Percentiles rank a stretch among this genome's conserved stretches.
Conservation (phyloP, 2,888 invertebrate genomes). For the Phengaris alcon region DNA sequence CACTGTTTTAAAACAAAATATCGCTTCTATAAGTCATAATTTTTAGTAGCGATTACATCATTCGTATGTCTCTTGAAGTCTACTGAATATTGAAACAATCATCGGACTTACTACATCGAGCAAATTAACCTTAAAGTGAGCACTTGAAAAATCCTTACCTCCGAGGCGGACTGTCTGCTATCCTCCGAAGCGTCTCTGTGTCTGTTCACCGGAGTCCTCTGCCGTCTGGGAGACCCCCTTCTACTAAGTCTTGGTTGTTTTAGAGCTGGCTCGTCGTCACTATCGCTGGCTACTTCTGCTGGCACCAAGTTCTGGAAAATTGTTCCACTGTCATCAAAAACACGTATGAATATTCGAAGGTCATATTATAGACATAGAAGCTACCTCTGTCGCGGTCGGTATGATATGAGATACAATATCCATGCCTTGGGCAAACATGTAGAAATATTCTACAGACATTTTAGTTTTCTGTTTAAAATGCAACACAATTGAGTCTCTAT, state of each 20-base stretch:
- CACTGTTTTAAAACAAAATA: too few relatives aligned
- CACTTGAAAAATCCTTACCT: conserved; percentile 47
- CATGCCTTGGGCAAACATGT: not conserved
- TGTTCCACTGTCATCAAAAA: conserved; percentile 34
- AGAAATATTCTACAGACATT: conserved; percentile 9
- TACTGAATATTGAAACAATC: not conserved
- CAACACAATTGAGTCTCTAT: not conserved
- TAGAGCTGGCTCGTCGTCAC: conserved; percentile 87
- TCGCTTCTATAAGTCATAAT: too few relatives aligned
- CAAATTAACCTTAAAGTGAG: not conserved
- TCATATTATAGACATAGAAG: not conserved
- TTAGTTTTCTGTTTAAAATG: not conserved
- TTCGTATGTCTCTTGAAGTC: not conserved
- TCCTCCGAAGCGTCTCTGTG: conserved; percentile 57
- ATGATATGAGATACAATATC: not conserved
- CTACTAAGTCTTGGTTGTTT: conserved; percentile 84
- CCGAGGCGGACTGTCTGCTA: conserved; percentile 71
- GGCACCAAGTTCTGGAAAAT: conserved; percentile 77
- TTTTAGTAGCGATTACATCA: not conserved
- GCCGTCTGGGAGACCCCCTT: conserved; percentile 62
- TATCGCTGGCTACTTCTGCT: conserved; percentile 78
- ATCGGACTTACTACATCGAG: not conserved
- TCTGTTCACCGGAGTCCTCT: conserved; percentile 60
- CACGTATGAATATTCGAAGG: not conserved
- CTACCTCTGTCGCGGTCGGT: not conserved